A percentile compares a stretch with the other conserved stretches of the same genome.
Evolutionary conservation across 1,140 invertebrate genomes (phyloP).

Genomic region (Aphaenogaster ashmeadi): DNA sequence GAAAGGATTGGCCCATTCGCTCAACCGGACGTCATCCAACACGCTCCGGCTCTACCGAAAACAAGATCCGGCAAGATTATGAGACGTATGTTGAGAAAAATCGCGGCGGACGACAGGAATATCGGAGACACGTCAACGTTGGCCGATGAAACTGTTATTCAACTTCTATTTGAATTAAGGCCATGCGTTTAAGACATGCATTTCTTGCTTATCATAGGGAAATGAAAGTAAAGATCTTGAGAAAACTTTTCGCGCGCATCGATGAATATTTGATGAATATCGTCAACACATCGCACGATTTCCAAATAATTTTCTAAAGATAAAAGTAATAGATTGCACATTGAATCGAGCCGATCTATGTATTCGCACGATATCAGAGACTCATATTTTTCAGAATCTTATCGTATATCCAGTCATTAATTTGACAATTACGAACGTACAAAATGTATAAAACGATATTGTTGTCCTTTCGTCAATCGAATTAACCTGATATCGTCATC

Average conservation of each 20-base stretch:
- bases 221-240: slow-evolving; percentile 59
- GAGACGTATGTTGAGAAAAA: slow-evolving; percentile 97
- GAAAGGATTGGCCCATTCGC: slow-evolving; percentile 98
- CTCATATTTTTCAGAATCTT: not conserved
- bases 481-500: not conserved
- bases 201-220: not conserved
- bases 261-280: not conserved
- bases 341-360: not conserved
- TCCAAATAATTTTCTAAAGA: not conserved
- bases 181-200: slow-evolving; percentile 79
- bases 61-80: slow-evolving; percentile 99
- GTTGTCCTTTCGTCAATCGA: not conserved
- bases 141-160: slow-evolving; percentile 95
- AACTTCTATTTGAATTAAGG: slow-evolving; percentile 92
- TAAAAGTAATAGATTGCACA: slow-evolving; percentile 30
- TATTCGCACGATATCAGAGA: slow-evolving; percentile 19
- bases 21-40: slow-evolving; percentile 97
- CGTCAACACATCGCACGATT: slow-evolving; percentile 9
- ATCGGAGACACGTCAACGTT: slow-evolving; percentile 97
- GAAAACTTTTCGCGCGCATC: slow-evolving; percentile 20
- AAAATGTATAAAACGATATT: slow-evolving; percentile 20
- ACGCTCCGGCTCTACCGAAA: slow-evolving; percentile 97
- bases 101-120: slow-evolving; percentile 95
- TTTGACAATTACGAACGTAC: slow-evolving; percentile 31
- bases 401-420: slow-evolving; percentile 3